phyloP scores from a whole-genome alignment of 2,113 vertebrate species.

The Alectura lathami region DNA sequence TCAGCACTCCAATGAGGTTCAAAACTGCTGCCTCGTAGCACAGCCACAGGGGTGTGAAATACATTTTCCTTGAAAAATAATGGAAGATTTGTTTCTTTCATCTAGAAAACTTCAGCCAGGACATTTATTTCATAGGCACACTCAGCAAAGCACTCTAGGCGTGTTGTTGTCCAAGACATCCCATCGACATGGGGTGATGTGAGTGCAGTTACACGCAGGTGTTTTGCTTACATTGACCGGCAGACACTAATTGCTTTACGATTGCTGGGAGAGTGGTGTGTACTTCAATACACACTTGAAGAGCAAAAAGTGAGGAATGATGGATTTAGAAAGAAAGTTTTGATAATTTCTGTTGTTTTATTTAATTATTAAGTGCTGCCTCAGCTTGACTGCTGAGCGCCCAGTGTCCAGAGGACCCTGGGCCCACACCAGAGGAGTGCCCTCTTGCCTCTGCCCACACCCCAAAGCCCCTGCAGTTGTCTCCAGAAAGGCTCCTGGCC shows the following conservation, averaged over 20 bases:
- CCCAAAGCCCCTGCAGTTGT: not conserved
- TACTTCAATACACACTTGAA: not conserved
- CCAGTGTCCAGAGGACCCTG: not conserved
- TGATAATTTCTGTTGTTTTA: not conserved
- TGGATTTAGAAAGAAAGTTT: not conserved
- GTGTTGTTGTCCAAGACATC: not conserved
- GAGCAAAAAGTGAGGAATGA: not conserved
- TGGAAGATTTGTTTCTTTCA: not conserved
- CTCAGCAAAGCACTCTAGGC: not conserved
- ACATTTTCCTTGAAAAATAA: not conserved
- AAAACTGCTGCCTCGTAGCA: not conserved
- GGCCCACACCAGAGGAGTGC: rapidly evolving
- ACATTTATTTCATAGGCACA: not conserved
- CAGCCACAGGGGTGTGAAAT: not conserved
- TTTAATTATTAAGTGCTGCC: not conserved
- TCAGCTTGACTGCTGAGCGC: not conserved
- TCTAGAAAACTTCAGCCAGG: not conserved
- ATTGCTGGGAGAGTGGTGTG: not conserved
- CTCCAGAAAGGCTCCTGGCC: not conserved
- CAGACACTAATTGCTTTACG: not conserved
- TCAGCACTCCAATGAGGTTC: not conserved
- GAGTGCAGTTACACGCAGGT: not conserved
- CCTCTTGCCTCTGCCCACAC: not conserved
- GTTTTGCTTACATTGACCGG: not conserved
- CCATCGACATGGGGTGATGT: not conserved